A percentile compares a stretch with the other conserved stretches of the same genome.
Evolutionary conservation across 2,113 vertebrate species (phyloP).

Genomic region (Synodontis membranacea): DNA sequence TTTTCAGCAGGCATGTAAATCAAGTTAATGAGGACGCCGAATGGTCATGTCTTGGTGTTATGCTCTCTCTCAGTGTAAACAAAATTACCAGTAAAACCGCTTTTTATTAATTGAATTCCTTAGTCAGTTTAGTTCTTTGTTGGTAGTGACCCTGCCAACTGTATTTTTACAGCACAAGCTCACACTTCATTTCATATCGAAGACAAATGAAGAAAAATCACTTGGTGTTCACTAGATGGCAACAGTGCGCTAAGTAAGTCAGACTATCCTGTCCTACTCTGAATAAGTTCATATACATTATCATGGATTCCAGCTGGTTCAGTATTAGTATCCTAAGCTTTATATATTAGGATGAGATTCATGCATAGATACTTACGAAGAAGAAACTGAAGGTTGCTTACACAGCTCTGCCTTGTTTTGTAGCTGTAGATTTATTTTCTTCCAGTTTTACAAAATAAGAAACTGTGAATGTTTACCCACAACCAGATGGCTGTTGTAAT

Average conservation of each 20-base stretch:
- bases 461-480: background rate
- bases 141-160: too few species aligned
- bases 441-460: background rate
- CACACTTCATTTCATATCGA: background rate
- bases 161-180: background rate
- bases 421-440: background rate
- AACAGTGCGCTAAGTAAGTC: constrained; percentile 51
- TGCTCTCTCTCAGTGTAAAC: background rate
- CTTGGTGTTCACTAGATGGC: constrained; percentile 67
- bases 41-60: background rate
- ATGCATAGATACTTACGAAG: background rate
- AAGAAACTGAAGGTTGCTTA: background rate
- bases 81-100: background rate
- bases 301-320: background rate
- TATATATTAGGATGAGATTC: background rate
- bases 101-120: background rate
- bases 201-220: background rate
- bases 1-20: background rate
- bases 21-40: background rate
- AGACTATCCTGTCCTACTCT: background rate
- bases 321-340: background rate
- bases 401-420: background rate
- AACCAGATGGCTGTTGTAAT: background rate
- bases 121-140: background rate
- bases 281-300: background rate